Conservation (phyloP, 2,113 vertebrate genomes). For the Sterrhoptilus dennistouni region DNA sequence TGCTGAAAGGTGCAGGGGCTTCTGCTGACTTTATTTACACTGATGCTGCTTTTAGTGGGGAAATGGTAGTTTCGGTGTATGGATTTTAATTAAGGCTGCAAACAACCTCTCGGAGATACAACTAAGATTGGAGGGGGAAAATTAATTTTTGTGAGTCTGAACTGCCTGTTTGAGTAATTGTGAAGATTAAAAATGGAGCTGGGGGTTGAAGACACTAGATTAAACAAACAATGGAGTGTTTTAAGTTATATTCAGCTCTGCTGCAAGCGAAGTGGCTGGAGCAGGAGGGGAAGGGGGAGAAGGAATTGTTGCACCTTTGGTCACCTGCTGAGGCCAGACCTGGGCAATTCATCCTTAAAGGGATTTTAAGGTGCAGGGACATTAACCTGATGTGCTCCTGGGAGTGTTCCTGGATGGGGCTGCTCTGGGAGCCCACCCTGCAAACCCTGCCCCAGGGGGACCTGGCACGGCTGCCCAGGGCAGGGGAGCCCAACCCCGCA, state of each 20-base stretch:
- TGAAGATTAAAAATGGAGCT: background rate
- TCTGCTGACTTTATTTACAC: background rate
- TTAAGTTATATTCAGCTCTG: background rate
- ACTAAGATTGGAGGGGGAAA: background rate
- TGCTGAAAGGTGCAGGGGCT: background rate
- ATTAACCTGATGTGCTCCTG: accelerated
- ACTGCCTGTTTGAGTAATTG: background rate
- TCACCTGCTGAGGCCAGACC: background rate
- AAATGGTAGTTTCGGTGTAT: background rate
- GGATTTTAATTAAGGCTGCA: constrained; percentile 29
- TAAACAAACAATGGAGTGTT: background rate
- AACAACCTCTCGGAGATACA: background rate
- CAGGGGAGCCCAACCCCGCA: accelerated
- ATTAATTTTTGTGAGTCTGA: background rate
- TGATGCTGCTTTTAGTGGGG: background rate
- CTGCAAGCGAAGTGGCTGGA: background rate
- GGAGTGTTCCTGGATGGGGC: background rate
- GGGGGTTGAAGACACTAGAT: background rate
- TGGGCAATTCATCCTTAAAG: accelerated
- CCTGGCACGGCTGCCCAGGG: background rate
- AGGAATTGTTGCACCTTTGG: background rate
- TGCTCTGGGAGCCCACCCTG: background rate
- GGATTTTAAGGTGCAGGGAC: too few relatives aligned
- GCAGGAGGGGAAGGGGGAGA: background rate
- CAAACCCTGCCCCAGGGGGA: accelerated